Conservation (phyloP, 2,888 invertebrate genomes). For the Alloscopus bannaensis region DNA sequence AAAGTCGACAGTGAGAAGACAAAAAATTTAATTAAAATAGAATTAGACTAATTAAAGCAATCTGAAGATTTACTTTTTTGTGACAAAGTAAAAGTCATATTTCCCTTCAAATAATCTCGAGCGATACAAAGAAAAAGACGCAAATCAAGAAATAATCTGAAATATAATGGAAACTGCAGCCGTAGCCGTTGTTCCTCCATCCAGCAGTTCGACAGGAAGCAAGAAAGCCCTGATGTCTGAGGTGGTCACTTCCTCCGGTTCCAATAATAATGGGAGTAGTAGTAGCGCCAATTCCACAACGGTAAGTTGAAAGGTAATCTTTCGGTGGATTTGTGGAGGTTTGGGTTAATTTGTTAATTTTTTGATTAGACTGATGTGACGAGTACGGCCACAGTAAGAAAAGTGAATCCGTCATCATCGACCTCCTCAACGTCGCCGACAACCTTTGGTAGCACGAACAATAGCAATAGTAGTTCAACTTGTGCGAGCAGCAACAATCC, state of each 20-base stretch:
- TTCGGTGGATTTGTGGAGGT: background rate
- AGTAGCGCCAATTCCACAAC: background rate
- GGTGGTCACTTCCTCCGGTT: background rate
- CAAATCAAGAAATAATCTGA: background rate
- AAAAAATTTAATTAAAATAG: background rate
- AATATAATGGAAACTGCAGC: slow-evolving; percentile 24
- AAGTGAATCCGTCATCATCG: background rate
- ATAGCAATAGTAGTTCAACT: slow-evolving; percentile 30
- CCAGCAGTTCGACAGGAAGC: background rate
- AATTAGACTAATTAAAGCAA: no score
- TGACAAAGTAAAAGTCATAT: no score
- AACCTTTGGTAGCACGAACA: background rate
- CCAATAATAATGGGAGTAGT: background rate
- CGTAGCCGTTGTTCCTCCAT: slow-evolving; percentile 15
- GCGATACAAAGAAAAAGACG: no score
- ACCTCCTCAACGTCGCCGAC: slow-evolving; percentile 4
- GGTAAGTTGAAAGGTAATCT: background rate
- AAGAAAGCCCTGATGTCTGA: background rate
- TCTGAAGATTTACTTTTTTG: no score
- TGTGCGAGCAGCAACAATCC: slow-evolving; percentile 20
- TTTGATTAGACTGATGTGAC: slow-evolving; percentile 23
- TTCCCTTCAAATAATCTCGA: no score
- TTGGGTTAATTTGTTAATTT: slow-evolving; percentile 1
- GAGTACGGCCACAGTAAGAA: background rate
- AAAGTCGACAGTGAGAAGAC: background rate